Percentiles rank a stretch among this genome's conserved stretches.
These are phyloP conservation scores for Recurvirostra avosetta DNA, from an alignment of 2,113 vertebrate genomes.

Conservation along the genomic window DNA sequence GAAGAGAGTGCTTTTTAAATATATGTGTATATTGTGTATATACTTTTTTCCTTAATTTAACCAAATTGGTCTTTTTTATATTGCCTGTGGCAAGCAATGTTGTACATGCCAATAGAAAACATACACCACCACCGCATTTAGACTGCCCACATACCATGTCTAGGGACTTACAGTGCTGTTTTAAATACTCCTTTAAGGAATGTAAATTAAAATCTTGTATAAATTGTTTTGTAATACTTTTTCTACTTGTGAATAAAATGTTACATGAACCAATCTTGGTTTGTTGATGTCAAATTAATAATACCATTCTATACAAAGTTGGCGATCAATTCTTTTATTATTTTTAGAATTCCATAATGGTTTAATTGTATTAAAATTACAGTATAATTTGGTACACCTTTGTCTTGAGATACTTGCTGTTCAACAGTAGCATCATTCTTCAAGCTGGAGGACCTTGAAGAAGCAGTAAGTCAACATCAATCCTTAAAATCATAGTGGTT, in stretches of 20 bases:
- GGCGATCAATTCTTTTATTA: not conserved
- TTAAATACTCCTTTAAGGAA: conserved; percentile 45
- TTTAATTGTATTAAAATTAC: not conserved
- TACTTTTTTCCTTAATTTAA: conserved; percentile 71
- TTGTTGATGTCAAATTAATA: not conserved
- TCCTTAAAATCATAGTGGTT: not conserved
- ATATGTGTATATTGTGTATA: conserved; percentile 63
- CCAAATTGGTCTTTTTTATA: conserved; percentile 64
- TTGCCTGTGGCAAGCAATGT: conserved; percentile 58
- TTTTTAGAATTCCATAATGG: not conserved
- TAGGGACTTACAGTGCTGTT: conserved; percentile 16
- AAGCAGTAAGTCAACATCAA: not conserved
- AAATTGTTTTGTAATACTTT: conserved; percentile 70
- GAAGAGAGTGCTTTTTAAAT: not conserved
- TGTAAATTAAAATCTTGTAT: conserved; percentile 66
- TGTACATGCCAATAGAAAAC: conserved; percentile 42
- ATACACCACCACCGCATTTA: not conserved
- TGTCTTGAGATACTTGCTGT: not conserved
- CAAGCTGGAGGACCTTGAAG: not conserved
- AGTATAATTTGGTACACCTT: not conserved
- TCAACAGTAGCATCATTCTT: not conserved
- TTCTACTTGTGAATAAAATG: conserved; percentile 77
- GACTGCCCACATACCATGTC: not conserved
- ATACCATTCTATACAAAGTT: not conserved
- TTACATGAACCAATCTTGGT: not conserved